Base-by-base conservation (phyloP, 2,797 vertebrate genomes). In the Aotus griseimembra region DNA sequence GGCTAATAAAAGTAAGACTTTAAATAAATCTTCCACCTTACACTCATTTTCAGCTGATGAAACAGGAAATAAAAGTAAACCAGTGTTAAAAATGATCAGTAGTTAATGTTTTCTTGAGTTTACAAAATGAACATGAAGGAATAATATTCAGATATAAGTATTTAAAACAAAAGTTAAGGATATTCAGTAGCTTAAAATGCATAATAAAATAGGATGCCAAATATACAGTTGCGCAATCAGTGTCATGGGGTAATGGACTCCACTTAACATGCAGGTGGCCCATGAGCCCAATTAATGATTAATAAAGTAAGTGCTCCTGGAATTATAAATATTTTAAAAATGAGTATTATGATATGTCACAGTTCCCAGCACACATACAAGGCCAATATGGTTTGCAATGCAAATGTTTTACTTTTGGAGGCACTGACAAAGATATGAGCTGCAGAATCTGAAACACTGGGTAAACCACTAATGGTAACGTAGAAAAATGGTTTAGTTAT, bases 261-360 rank as follows among this genome's bases (percentile, higher is more conserved):
- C 52, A 95, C 46, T 93, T 94, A 97, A 87, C 26, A 93, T 19
- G 81, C 4, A 90, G 50, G 70, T 93, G 57, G 93, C 85, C 92
- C 73, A 70, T 10, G 28, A 90, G 36, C 33, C 73, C 90, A 93
- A 96, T 88, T 81, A 96, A 90, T 79, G 76, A 93, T 90, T 84
- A 91, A 92, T 77, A 96, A 91, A 36, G 46, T 79, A 93, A 88
- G 67, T 93, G n/a, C 33, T 82, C 14, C 64, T 89, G 79, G 30
- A 94, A 70, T 87, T 36, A 88, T 72, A 96, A 93, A 89, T 7
- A 52, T 92, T 64, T 22, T 39, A 86, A 84, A 97, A 46, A 58
- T 44, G 28, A 81, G 20, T 44, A 57, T 22, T 46, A 55, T 24
- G 48, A 30, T 90, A 94, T 8, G 20, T 6, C 28, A 30, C n/a